Base-by-base conservation (phyloP, 2,888 invertebrate genomes). In the Dascillus cervinus region DNA sequence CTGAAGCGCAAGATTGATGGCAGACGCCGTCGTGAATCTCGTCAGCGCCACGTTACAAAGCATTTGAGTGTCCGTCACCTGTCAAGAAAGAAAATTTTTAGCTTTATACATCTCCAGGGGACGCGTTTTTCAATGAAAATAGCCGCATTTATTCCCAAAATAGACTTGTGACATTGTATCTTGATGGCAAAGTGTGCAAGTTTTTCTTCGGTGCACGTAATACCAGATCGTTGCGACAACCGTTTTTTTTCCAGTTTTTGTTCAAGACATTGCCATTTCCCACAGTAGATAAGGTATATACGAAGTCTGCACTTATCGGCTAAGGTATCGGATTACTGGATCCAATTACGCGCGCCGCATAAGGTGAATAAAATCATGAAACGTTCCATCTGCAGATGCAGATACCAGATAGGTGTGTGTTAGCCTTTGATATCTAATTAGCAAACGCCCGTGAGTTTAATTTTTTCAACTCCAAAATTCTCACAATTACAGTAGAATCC, bases 281-380 rank as follows among this genome's bases (percentile, higher is more conserved):
- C 61, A 62, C 60, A 59, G 59, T 58, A 49, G 56, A 58, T 57
- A 55, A 56, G n/a, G n/a, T n/a, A n/a, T n/a, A 50, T 52, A 48
- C 49, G 49, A 48, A 54, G 54, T 44, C 53, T 53, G 47, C 46
- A 58, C 56, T 60, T 62, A 63, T 63, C 63, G 53, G 50, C 44
- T 43, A 47, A 44, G 37, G 56, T 60, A 64, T 64, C 62, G 62
- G 58, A 58, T 61, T 60, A 57, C 56, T 55, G 60, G 54, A 58
- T 61, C 62, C 62, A 63, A 63, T 63, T 63, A 63, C 62, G 58
- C 56, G 53, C 55, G 50, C 60, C 60, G 56, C 61, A 60, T 63
- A 63, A 61, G 62, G 61, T 60, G 62, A 62, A 64, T 61, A 62
- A 63, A 63, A 62, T 62, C 60, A 56, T 59, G 59, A 56, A 58